These are phyloP conservation scores for Platerodrilus igneus DNA, from an alignment of 2,888 invertebrate species.

Conservation along the genomic window DNA sequence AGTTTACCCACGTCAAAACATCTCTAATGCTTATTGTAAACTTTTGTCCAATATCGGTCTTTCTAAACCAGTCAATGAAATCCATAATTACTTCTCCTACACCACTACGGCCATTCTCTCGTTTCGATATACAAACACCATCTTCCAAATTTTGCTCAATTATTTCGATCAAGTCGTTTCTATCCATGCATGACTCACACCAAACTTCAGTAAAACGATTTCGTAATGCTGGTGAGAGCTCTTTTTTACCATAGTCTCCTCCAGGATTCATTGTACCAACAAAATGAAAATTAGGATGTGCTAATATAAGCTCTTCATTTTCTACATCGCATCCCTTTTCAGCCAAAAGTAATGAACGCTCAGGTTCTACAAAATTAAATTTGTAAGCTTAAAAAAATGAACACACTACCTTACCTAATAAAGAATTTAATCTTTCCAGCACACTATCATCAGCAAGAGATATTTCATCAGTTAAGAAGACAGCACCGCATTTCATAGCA, in stretches of 20 bases:
- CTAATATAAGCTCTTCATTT: constrained; percentile 58
- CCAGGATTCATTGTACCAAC: constrained; percentile 99
- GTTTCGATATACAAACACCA: constrained; percentile 53
- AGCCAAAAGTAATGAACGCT: constrained; percentile 82
- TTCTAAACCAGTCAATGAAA: constrained; percentile 74
- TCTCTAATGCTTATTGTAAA: constrained; percentile 88
- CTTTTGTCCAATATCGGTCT: constrained; percentile 63
- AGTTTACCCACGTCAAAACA: constrained; percentile 86
- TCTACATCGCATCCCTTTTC: constrained; percentile 76
- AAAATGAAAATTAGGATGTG: constrained; percentile 74
- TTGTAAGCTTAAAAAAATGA: constrained; percentile 1
- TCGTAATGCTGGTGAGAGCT: constrained; percentile 92
- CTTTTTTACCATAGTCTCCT: constrained; percentile 99
- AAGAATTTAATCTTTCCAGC: constrained; percentile 91
- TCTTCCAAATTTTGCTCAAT: constrained; percentile 70
- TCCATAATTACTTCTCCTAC: constrained; percentile 71
- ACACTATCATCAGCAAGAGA: constrained; percentile 98
- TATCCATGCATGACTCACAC: constrained; percentile 76
- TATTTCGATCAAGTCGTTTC: constrained; percentile 73
- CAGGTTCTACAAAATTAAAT: constrained; percentile 63
- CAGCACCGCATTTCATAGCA: constrained; percentile 82
- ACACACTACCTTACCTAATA: constrained; percentile 56
- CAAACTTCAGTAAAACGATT: constrained; percentile 99
- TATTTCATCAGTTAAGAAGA: constrained; percentile 97
- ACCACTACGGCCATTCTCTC: constrained; percentile 53